These are phyloP conservation scores for Presbytis comata DNA, from an alignment of 2,797 vertebrate species.

Conservation along the genomic window DNA sequence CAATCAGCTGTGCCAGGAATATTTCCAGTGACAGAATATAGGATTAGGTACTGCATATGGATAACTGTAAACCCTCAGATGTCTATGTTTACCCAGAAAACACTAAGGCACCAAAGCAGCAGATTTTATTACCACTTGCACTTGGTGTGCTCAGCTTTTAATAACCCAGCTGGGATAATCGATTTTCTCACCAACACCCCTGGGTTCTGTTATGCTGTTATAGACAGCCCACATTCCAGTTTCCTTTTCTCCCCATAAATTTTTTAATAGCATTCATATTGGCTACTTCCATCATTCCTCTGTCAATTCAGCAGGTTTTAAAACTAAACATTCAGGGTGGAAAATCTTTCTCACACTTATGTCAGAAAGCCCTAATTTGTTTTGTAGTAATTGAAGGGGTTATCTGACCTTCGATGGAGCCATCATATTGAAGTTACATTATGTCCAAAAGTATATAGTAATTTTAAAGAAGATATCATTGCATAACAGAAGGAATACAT, in stretches of 20 bases:
- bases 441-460: neutral
- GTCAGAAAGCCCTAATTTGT: conserved; percentile 13
- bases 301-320: conserved; percentile 39
- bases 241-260: neutral
- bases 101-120: neutral
- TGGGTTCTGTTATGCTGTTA: neutral
- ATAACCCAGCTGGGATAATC: neutral
- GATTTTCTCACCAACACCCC: neutral
- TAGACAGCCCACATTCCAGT: neutral
- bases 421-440: neutral
- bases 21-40: neutral
- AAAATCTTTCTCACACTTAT: neutral
- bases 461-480: neutral
- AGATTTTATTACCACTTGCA: neutral
- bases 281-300: neutral
- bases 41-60: neutral
- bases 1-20: neutral
- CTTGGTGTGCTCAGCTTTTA: neutral
- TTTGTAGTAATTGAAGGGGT: conserved; percentile 17
- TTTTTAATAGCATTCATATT: neutral
- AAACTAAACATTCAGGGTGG: conserved; percentile 11
- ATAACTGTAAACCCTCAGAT: neutral
- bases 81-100: neutral
- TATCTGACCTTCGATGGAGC: neutral
- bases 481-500: neutral